phyloP scores from a whole-genome alignment of 2,888 invertebrate genomes.

The Hymenopus coronatus region DNA sequence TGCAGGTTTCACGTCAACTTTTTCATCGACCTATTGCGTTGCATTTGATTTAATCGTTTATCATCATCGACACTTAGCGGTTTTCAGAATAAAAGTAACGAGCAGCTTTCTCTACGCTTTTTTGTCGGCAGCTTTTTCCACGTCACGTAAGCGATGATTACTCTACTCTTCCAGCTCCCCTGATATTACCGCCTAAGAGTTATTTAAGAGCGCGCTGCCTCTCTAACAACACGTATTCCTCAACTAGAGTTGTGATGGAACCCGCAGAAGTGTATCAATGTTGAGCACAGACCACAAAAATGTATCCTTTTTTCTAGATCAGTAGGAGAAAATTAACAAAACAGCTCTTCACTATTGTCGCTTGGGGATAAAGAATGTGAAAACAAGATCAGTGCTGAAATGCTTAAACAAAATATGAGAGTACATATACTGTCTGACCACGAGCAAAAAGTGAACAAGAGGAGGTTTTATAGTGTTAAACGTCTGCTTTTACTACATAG shows the following conservation, averaged over 20 bases:
- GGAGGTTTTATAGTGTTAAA: no score
- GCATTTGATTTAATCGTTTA: not conserved
- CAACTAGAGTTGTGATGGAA: not conserved
- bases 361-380: no score
- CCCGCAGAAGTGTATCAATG: not conserved
- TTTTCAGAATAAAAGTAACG: not conserved
- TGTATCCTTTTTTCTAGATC: not conserved
- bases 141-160: not conserved
- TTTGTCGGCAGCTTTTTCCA: not conserved
- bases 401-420: no score
- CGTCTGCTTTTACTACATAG: no score
- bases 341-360: no score
- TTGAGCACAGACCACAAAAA: not conserved
- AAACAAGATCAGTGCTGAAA: no score
- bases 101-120: not conserved
- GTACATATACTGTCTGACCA: no score
- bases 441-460: no score
- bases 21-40: not conserved
- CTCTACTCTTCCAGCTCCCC: not conserved
- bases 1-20: not conserved
- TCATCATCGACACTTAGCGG: not conserved
- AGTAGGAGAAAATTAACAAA: not conserved
- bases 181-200: not conserved
- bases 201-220: no score
- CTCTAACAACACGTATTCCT: not conserved